phyloP scores from a whole-genome alignment of 2,797 vertebrate species.

The Pempheris klunzingeri region DNA sequence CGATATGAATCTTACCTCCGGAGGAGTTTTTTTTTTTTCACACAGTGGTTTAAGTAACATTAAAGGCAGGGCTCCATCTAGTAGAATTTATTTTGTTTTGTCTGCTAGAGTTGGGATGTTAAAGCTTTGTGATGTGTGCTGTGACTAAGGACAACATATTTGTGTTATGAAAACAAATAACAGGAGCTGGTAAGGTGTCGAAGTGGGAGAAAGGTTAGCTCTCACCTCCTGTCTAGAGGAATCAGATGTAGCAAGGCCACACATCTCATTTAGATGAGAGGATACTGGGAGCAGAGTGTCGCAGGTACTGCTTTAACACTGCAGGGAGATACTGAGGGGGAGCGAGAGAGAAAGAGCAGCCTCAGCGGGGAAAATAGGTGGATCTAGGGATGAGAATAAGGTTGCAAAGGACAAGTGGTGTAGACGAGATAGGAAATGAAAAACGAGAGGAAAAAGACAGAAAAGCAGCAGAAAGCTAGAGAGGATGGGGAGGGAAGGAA shows the following conservation, averaged over 20 bases:
- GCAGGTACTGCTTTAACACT: constrained; percentile 73
- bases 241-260: constrained; percentile 76
- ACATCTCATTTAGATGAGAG: constrained; percentile 78
- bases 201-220: constrained; percentile 67
- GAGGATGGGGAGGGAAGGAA: constrained; percentile 51
- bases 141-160: constrained; percentile 61
- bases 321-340: constrained; percentile 54
- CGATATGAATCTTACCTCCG: constrained; percentile 77
- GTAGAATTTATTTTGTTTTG: constrained; percentile 44
- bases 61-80: constrained; percentile 42
- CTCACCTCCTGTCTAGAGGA: constrained; percentile 73
- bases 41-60: constrained; percentile 47
- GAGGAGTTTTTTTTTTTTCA: constrained; percentile 47
- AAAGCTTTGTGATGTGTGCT: constrained; percentile 47
- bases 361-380: constrained; percentile 47
- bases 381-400: constrained; percentile 55
- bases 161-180: constrained; percentile 73
- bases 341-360: constrained; percentile 31
- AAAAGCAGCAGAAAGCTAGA: constrained; percentile 62
- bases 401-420: constrained; percentile 67
- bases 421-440: constrained; percentile 39
- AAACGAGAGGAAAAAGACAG: constrained; percentile 37
- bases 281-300: constrained; percentile 75
- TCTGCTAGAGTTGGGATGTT: constrained; percentile 40
- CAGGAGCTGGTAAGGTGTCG: constrained; percentile 57